phyloP scores from a whole-genome alignment of 2,113 vertebrate genomes.

The Phylloscopus trochiloides region DNA sequence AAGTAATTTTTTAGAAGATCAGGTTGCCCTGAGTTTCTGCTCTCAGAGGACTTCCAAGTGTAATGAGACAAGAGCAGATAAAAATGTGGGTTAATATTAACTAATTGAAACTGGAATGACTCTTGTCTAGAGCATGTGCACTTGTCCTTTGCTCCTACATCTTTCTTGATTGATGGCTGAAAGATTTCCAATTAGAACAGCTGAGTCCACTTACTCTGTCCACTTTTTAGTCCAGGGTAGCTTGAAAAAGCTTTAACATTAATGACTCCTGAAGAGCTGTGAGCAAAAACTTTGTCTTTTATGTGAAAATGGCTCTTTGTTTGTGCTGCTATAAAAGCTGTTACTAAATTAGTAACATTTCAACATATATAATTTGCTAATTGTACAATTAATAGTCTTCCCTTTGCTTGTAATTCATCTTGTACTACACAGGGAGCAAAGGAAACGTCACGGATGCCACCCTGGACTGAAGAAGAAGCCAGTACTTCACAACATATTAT shows the following conservation, averaged over 20 bases:
- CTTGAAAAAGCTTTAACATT: background rate
- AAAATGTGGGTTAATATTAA: background rate
- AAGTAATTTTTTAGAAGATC: background rate
- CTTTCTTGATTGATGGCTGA: background rate
- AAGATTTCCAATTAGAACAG: background rate
- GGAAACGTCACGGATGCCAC: background rate
- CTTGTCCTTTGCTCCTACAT: background rate
- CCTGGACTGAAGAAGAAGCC: background rate
- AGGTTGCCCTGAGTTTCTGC: background rate
- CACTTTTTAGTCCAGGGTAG: background rate
- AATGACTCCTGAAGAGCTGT: background rate
- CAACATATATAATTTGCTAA: background rate
- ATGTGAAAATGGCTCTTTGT: background rate
- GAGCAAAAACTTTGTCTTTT: background rate
- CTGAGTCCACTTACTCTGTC: background rate
- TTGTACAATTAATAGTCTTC: slow-evolving; percentile 24
- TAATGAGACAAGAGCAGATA: background rate
- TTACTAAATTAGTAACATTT: background rate
- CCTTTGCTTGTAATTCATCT: slow-evolving; percentile 29
- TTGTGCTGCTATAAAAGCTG: background rate
- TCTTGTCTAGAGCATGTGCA: background rate
- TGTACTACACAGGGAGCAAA: slow-evolving; percentile 22
- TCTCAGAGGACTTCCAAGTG: background rate
- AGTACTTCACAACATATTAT: background rate
- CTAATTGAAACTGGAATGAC: background rate